These are phyloP conservation scores for Hemicrepidius hirtus DNA, from an alignment of 2,888 invertebrate genomes.

Conservation along the genomic window DNA sequence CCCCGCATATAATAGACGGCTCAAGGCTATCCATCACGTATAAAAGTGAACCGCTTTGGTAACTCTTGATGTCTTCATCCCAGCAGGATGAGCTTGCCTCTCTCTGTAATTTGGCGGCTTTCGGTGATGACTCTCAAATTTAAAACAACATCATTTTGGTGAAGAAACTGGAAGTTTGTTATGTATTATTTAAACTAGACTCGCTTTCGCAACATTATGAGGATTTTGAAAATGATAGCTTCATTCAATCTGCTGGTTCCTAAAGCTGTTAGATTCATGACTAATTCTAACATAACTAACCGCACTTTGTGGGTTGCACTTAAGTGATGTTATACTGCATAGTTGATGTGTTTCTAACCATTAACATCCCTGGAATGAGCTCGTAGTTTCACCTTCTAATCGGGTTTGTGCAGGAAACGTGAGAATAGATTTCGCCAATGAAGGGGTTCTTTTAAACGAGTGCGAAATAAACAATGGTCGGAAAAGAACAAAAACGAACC, in stretches of 20 bases:
- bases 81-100: slow-evolving; percentile 26
- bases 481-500: slow-evolving; percentile 36
- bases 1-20: slow-evolving; percentile 33
- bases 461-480: slow-evolving; percentile 24
- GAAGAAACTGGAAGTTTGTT: slow-evolving; percentile 4
- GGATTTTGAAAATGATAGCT: not conserved
- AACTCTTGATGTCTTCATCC: slow-evolving; percentile 46
- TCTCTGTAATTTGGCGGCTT: slow-evolving; percentile 41
- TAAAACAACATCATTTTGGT: slow-evolving; percentile 5
- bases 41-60: slow-evolving; percentile 37
- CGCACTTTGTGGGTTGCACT: slow-evolving; percentile 12
- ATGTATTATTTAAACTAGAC: not conserved
- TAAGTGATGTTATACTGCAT: slow-evolving; percentile 13
- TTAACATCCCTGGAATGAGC: slow-evolving; percentile 1
- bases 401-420: not conserved
- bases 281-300: slow-evolving; percentile 4
- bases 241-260: not conserved
- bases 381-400: slow-evolving; percentile 7
- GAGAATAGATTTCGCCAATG: not conserved
- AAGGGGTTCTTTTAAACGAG: slow-evolving; percentile 20
- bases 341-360: slow-evolving; percentile 15
- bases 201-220: not conserved
- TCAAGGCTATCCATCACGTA: slow-evolving; percentile 43
- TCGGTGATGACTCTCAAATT: slow-evolving; percentile 35
- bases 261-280: not conserved